Conservation (phyloP, 2,113 vertebrate genomes). For the Psittacula cyanocephala region DNA sequence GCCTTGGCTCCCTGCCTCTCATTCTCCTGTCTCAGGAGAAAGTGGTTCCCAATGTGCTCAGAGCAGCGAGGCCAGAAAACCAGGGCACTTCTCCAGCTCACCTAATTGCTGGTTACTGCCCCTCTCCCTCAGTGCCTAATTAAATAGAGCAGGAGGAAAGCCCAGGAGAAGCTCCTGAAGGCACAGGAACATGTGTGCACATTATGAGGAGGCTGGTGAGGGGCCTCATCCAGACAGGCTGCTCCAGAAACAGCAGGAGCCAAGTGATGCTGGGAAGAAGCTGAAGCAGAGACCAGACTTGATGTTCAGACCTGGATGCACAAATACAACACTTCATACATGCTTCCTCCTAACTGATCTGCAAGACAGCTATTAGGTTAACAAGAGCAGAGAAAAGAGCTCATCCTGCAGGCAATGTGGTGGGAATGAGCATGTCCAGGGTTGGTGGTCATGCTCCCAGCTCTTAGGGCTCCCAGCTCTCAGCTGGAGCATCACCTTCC, state of each 20-base stretch:
- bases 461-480: neutral
- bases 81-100: constrained; percentile 46
- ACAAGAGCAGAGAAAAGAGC: neutral
- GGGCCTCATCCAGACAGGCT: neutral
- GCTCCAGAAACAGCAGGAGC: neutral
- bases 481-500: neutral
- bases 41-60: neutral
- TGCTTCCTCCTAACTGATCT: neutral
- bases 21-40: neutral
- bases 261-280: neutral
- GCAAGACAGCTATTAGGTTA: neutral
- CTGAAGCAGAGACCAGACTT: neutral
- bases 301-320: neutral
- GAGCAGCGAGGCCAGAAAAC: constrained; percentile 19
- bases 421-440: neutral
- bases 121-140: constrained; percentile 36
- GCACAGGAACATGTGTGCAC: neutral
- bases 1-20: neutral
- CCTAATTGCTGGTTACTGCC: constrained; percentile 57
- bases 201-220: neutral
- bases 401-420: neutral
- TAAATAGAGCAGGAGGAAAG: constrained; percentile 57
- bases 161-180: constrained; percentile 50
- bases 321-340: neutral
- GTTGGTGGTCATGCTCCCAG: neutral